These are phyloP conservation scores for Leptonema lineaticorne DNA, from an alignment of 1,140 invertebrate species.

Conservation along the genomic window DNA sequence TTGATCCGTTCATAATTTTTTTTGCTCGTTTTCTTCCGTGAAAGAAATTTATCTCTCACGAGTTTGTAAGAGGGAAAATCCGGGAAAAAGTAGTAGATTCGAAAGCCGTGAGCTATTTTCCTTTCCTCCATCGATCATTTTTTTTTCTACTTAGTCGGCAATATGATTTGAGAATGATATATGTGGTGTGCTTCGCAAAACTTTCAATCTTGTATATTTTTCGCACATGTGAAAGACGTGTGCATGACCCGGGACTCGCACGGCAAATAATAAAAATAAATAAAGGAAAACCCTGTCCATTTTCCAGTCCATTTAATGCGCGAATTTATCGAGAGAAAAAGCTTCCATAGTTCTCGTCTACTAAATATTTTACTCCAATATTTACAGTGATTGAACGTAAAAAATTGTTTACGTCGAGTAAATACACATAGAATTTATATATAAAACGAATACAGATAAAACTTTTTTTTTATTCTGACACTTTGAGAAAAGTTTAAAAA, in stretches of 20 bases:
- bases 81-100: slow-evolving; percentile 10
- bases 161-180: slow-evolving; percentile 17
- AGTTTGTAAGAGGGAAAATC: slow-evolving; percentile 6
- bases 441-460: too few species aligned
- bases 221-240: background rate
- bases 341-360: too few species aligned
- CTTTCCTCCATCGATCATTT: slow-evolving; percentile 13
- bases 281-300: background rate
- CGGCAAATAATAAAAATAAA: background rate
- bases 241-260: background rate
- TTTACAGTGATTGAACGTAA: too few species aligned
- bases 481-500: too few species aligned
- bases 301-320: too few species aligned
- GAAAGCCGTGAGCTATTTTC: background rate
- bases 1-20: background rate
- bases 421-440: too few species aligned
- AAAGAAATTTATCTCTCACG: background rate
- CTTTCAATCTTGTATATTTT: slow-evolving; percentile 10
- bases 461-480: too few species aligned
- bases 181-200: slow-evolving; percentile 11
- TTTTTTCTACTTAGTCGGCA: slow-evolving; percentile 19
- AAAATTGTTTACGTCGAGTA: too few species aligned
- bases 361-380: too few species aligned
- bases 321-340: too few species aligned
- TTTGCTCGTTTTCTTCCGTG: background rate